Percentiles rank a stretch among this genome's conserved stretches.
phyloP scores from a whole-genome alignment of 2,113 vertebrate genomes.

The Heterocephalus glaber region DNA sequence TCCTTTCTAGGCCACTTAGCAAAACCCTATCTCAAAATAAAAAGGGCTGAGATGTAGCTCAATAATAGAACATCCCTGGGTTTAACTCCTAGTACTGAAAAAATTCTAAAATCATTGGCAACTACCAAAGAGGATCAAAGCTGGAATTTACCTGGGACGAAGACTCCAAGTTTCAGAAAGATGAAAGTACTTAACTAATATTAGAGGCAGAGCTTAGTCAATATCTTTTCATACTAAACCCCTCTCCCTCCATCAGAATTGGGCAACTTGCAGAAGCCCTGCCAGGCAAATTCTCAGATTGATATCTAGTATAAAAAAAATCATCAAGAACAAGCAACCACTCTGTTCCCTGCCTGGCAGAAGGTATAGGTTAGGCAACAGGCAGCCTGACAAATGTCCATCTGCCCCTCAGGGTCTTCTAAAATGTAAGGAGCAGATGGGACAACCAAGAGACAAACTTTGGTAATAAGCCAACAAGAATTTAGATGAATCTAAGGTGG shows the following conservation, averaged over 20 bases:
- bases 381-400: neutral
- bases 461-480: neutral
- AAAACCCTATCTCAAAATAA: neutral
- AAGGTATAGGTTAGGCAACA: slow-evolving; percentile 38
- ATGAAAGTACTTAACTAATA: slow-evolving; percentile 3
- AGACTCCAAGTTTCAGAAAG: slow-evolving; percentile 18
- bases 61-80: neutral
- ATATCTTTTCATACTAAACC: neutral
- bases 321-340: slow-evolving; percentile 21
- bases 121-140: slow-evolving; percentile 16
- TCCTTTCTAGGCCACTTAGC: neutral
- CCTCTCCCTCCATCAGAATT: neutral
- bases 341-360: neutral
- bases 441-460: neutral
- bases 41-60: neutral
- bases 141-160: neutral
- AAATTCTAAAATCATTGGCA: slow-evolving; percentile 44
- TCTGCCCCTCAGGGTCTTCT: neutral
- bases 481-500: neutral
- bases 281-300: neutral
- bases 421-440: neutral
- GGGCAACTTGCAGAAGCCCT: slow-evolving; percentile 31
- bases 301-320: neutral
- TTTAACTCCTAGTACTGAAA: neutral
- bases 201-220: neutral